A percentile compares a stretch with the other conserved stretches of the same genome.
Conservation (phyloP, 2,113 vertebrate genomes). For the Macrotis lagotis region DNA sequence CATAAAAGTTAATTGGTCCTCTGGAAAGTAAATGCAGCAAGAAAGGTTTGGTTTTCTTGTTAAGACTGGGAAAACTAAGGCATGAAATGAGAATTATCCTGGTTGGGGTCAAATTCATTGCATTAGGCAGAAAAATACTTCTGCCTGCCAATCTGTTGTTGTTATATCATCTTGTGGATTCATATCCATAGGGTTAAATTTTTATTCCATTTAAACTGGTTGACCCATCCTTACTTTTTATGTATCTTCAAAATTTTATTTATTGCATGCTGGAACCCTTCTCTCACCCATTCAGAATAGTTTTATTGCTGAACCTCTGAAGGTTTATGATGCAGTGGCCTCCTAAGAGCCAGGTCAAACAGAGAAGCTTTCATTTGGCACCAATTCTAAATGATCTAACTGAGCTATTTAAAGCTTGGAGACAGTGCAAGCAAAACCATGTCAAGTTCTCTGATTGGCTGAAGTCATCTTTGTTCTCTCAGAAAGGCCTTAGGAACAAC, state of each 20-base stretch:
- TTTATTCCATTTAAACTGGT: constrained; percentile 38
- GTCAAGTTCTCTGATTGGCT: not conserved
- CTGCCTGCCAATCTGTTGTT: not conserved
- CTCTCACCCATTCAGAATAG: constrained; percentile 60
- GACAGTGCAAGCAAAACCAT: constrained; percentile 33
- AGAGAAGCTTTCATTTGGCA: constrained; percentile 67
- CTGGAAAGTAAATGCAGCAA: not conserved
- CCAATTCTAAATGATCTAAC: constrained; percentile 56
- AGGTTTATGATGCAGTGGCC: constrained; percentile 63
- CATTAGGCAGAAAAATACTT: not conserved
- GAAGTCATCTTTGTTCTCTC: constrained; percentile 19
- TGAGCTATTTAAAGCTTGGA: constrained; percentile 56
- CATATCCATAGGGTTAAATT: constrained; percentile 47
- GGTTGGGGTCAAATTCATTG: not conserved
- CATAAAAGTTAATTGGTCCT: not conserved
- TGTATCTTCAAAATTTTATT: constrained; percentile 61
- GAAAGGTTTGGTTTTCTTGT: not conserved
- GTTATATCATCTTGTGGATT: not conserved
- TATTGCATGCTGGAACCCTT: constrained; percentile 61
- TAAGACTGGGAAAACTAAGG: not conserved
- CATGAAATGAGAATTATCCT: not conserved
- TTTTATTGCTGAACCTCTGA: constrained; percentile 60
- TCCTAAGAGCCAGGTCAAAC: constrained; percentile 58
- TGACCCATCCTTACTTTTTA: constrained; percentile 61
- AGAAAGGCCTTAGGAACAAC: constrained; percentile 12